These are phyloP conservation scores for Brachyrhaphis roseni DNA, from an alignment of 2,797 vertebrate genomes.

Conservation along the genomic window DNA sequence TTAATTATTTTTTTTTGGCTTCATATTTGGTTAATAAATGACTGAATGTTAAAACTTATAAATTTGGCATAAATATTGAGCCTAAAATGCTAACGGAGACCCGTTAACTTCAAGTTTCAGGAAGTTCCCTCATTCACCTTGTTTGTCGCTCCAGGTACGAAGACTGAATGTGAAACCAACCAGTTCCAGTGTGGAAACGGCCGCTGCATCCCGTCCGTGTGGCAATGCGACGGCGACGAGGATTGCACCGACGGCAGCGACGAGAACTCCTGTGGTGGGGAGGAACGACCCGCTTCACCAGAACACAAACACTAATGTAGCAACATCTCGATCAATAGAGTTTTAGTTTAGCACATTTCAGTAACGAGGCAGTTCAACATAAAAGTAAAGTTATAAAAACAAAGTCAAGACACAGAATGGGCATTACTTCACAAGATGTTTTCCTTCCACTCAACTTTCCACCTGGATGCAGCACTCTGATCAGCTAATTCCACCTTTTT, in stretches of 20 bases:
- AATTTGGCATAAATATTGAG: too few species aligned
- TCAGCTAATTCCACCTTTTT: not conserved
- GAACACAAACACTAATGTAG: too few species aligned
- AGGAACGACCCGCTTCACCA: constrained; percentile 35
- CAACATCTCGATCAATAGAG: too few species aligned
- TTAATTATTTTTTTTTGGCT: too few species aligned
- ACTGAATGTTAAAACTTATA: too few species aligned
- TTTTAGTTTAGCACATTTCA: too few species aligned
- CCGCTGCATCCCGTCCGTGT: constrained; percentile 92
- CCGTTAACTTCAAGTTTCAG: not conserved
- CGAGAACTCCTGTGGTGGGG: constrained; percentile 91
- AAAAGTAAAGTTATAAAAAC: too few species aligned
- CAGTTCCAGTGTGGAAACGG: constrained; percentile 96
- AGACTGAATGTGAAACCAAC: constrained; percentile 87
- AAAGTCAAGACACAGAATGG: too few species aligned
- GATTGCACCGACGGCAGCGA: constrained; percentile 95
- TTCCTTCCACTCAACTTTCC: constrained; percentile 3
- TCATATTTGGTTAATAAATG: too few species aligned
- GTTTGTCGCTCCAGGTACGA: constrained; percentile 76
- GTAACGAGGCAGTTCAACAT: too few species aligned
- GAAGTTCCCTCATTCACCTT: not conserved
- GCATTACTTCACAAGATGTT: not conserved
- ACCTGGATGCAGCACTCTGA: not conserved
- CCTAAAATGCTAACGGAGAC: too few species aligned
- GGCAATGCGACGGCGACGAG: constrained; percentile 95